phyloP scores from a whole-genome alignment of 2,797 vertebrate genomes.

The Falco berigora region DNA sequence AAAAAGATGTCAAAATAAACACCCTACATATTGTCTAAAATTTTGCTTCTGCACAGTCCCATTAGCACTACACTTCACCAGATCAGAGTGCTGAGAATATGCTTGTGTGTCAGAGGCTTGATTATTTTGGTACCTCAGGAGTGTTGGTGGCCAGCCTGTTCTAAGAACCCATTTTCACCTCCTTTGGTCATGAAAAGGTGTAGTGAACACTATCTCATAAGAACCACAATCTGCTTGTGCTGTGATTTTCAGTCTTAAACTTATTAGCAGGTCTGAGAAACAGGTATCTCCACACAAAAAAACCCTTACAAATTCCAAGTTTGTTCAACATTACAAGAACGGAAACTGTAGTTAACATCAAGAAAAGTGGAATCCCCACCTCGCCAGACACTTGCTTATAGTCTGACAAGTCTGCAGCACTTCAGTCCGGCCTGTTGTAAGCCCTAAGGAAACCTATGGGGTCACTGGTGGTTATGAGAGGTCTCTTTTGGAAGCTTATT shows the following conservation, averaged over 20 bases:
- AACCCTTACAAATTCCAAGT: not conserved
- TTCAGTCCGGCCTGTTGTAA: not conserved
- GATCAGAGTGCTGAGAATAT: not conserved
- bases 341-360: not conserved
- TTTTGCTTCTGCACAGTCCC: not conserved
- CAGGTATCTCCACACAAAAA: fast-evolving
- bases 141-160: not conserved
- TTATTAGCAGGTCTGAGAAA: not conserved
- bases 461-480: not conserved
- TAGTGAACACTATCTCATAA: not conserved
- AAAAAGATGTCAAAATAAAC: not conserved
- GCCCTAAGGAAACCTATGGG: not conserved
- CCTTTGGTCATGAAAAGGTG: not conserved
- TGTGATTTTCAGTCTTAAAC: not conserved
- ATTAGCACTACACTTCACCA: not conserved
- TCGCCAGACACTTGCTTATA: not conserved
- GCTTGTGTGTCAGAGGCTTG: not conserved
- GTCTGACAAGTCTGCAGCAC: not conserved
- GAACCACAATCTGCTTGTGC: not conserved
- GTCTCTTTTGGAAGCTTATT: not conserved
- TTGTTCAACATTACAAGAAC: not conserved
- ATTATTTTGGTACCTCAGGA: not conserved
- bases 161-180: not conserved
- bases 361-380: not conserved
- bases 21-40: not conserved